These are phyloP conservation scores for Agrypnus murinus DNA, from an alignment of 2,888 invertebrate genomes.

Conservation along the genomic window DNA sequence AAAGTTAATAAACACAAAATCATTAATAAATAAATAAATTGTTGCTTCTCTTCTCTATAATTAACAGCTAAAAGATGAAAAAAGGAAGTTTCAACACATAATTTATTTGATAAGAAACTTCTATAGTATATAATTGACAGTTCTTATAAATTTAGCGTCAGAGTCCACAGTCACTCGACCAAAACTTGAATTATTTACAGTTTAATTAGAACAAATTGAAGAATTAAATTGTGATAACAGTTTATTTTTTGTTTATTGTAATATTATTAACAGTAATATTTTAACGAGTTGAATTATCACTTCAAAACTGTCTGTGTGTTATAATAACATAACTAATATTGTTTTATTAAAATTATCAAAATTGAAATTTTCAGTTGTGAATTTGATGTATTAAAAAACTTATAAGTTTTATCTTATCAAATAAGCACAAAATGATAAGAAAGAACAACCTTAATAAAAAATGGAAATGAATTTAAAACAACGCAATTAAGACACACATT, in stretches of 20 bases:
- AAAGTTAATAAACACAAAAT: slow-evolving; percentile 4
- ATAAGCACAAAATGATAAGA: too few relatives aligned
- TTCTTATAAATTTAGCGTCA: slow-evolving; percentile 14
- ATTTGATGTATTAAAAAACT: too few relatives aligned
- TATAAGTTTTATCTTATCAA: too few relatives aligned
- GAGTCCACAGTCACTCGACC: slow-evolving; percentile 16
- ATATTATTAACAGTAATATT: too few relatives aligned
- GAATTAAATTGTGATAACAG: slow-evolving; percentile 27
- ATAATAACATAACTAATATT: too few relatives aligned
- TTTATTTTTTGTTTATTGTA: slow-evolving; percentile 4
- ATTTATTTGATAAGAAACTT: slow-evolving; percentile 20
- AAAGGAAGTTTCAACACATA: slow-evolving; percentile 20
- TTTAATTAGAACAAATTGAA: slow-evolving; percentile 46
- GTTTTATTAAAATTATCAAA: too few relatives aligned
- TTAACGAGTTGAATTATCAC: too few relatives aligned
- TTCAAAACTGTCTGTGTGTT: too few relatives aligned
- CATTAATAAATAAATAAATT: background rate
- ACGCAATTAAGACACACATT: slow-evolving; percentile 7
- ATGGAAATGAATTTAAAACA: background rate
- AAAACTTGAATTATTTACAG: slow-evolving; percentile 39
- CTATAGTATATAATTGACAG: slow-evolving; percentile 22
- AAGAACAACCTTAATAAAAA: too few relatives aligned
- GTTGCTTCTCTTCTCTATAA: background rate
- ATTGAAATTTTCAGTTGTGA: too few relatives aligned
- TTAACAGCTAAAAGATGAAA: background rate